Percentiles rank a stretch among this genome's conserved stretches.
These are phyloP conservation scores for Rhagoletis zephyria DNA, from an alignment of 1,140 invertebrate genomes.

Conservation along the genomic window DNA sequence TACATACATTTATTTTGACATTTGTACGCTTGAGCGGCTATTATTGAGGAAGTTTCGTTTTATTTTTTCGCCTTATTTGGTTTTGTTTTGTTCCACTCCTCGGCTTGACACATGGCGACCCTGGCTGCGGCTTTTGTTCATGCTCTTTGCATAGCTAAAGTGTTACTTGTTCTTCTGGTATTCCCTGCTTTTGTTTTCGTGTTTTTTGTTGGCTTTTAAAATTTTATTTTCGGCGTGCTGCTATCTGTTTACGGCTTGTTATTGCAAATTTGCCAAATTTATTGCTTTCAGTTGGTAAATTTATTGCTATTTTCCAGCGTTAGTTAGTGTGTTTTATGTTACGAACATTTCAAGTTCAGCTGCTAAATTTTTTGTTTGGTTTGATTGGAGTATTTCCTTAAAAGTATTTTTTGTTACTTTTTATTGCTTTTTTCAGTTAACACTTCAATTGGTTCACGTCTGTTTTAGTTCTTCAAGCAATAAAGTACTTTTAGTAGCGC, in stretches of 20 bases:
- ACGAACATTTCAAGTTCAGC: constrained; percentile 30
- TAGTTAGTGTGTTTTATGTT: not conserved
- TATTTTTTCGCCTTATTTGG: not conserved
- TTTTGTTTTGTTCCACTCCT: not conserved
- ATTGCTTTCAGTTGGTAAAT: constrained; percentile 39
- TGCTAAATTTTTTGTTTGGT: not conserved
- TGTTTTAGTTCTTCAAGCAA: not conserved
- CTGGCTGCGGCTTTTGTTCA: constrained; percentile 13
- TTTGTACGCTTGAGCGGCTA: constrained; percentile 27
- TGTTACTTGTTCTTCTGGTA: constrained; percentile 1
- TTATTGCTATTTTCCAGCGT: constrained; percentile 37
- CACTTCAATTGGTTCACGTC: not conserved
- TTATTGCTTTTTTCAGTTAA: not conserved
- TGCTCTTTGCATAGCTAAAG: not conserved
- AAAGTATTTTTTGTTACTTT: not conserved
- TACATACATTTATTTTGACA: not conserved
- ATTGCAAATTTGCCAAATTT: constrained; percentile 32
- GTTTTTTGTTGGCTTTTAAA: not conserved
- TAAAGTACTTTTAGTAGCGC: too few relatives aligned
- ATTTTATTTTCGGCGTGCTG: not conserved
- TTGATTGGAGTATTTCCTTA: not conserved
- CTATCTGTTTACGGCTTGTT: constrained; percentile 16
- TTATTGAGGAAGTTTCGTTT: constrained; percentile 35
- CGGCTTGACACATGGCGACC: constrained; percentile 33
- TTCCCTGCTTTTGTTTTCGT: not conserved